phyloP scores from a whole-genome alignment of 2,888 invertebrate species.

The Tanypteryx hageni region DNA sequence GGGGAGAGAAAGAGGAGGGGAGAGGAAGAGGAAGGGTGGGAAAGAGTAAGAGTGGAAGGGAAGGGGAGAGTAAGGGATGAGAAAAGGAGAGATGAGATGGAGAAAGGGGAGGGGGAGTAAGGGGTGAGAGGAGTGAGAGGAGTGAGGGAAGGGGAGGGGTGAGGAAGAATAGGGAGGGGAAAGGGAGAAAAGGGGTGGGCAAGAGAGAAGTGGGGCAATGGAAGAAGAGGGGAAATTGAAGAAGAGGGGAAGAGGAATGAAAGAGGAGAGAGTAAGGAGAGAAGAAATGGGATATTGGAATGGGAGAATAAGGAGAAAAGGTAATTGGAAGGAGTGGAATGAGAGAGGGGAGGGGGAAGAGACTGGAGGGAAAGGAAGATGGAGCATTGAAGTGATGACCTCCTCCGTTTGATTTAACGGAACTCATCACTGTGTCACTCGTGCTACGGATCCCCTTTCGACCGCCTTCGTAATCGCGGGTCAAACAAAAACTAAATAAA shows the following conservation, averaged over 20 bases:
- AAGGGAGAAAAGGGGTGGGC: too few relatives aligned
- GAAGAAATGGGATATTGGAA: too few relatives aligned
- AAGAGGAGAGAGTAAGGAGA: too few relatives aligned
- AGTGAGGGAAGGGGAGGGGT: neutral
- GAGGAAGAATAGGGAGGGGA: too few relatives aligned
- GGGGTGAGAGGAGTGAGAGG: neutral
- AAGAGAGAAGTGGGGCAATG: too few relatives aligned
- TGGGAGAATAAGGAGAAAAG: too few relatives aligned
- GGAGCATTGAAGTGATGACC: neutral
- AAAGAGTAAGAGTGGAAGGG: neutral
- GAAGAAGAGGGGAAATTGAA: too few relatives aligned
- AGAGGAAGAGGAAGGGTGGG: neutral
- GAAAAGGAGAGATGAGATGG: neutral
- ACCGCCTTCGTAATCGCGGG: neutral
- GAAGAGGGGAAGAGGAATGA: too few relatives aligned
- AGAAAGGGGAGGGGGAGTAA: neutral
- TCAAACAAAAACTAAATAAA: too few relatives aligned
- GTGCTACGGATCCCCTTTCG: neutral
- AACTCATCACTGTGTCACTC: neutral
- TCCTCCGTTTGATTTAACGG: neutral
- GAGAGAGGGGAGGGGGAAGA: neutral
- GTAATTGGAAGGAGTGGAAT: neutral
- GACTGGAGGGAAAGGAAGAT: neutral
- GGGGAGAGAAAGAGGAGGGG: neutral
- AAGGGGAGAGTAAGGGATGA: neutral